These are phyloP conservation scores for Myotis myotis DNA, from an alignment of 2,797 vertebrate species.

Conservation along the genomic window DNA sequence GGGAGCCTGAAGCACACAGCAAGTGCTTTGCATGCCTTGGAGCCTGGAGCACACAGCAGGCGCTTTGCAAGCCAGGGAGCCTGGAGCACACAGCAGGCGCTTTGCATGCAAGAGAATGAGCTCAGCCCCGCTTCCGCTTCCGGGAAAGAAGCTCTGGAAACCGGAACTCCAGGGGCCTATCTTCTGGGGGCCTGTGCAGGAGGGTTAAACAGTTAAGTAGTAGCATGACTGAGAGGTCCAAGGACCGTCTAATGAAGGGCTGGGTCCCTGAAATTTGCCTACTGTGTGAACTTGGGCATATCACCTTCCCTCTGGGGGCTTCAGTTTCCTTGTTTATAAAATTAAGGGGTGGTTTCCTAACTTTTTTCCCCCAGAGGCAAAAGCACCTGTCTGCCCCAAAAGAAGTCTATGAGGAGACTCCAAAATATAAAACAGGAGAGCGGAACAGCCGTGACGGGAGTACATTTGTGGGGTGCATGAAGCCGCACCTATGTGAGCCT, in stretches of 20 bases:
- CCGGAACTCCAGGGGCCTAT: neutral
- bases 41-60: too few species aligned
- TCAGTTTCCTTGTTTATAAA: neutral
- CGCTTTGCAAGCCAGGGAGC: too few species aligned
- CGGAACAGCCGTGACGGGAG: neutral
- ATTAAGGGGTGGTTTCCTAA: neutral
- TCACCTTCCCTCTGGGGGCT: neutral
- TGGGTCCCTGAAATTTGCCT: neutral
- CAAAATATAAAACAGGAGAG: neutral
- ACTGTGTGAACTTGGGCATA: neutral
- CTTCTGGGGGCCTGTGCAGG: neutral
- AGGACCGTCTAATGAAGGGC: neutral
- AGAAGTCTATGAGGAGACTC: neutral
- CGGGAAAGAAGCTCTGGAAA: neutral
- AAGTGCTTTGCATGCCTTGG: too few species aligned
- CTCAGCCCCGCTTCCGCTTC: neutral
- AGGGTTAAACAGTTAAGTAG: neutral
- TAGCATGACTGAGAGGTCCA: accelerated
- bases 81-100: neutral
- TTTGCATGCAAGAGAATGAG: neutral
- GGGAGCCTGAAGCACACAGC: too few species aligned
- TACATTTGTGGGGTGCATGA: neutral
- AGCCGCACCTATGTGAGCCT: neutral
- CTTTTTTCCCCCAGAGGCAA: neutral
- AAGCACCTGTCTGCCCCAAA: neutral